Base-by-base conservation (phyloP, 2,113 vertebrate genomes). In the Nesoenas mayeri region DNA sequence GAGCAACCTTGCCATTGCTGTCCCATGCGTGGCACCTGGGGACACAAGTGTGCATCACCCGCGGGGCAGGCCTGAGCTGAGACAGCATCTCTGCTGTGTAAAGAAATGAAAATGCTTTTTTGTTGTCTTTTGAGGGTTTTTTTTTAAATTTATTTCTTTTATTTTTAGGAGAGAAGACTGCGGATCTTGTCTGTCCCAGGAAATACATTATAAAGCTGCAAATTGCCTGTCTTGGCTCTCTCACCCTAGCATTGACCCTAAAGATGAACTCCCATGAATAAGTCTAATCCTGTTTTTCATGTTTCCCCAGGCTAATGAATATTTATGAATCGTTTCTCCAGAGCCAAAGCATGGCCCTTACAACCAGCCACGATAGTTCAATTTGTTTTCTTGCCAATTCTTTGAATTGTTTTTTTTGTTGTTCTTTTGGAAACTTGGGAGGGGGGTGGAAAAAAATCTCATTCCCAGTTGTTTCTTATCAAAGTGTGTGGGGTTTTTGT, bases 321-420 rank as follows among this genome's bases (percentile, higher is more conserved):
- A 96, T 96, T 96, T 93, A 95, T 94, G 79, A 92, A 95, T 91
- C 24, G 18, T 96, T 85, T 88, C 93, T 85, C 60, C 67, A 91
- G 97, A 95, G 87, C 88, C 85, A 93, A 88, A 95, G 86, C 82
- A 66, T 61, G 82, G 88, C 69, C 86, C 32, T 89, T 89, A 92
- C 81, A 95, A 89, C 32, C 15, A 0, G 93, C 86, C 91, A 91
- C 89, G 86, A 95, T 86, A 62, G 74, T 56, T 89, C 94, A 83
- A 92, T 97, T 79, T 90, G 88, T 72, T 91, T 95, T 90, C 92
- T 84, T 96, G 96, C 95, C 96, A 97, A 57, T 94, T 94, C 92
- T 86, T 96, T 7, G 0, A 87, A 91, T 85, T 75, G 50, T 48
- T 85, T 92, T 92, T 73, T 73, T 50, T 19, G 66, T 96, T 84